Evolutionary conservation across 2,888 invertebrate genomes (phyloP).

Genomic region (Spodoptera picta): DNA sequence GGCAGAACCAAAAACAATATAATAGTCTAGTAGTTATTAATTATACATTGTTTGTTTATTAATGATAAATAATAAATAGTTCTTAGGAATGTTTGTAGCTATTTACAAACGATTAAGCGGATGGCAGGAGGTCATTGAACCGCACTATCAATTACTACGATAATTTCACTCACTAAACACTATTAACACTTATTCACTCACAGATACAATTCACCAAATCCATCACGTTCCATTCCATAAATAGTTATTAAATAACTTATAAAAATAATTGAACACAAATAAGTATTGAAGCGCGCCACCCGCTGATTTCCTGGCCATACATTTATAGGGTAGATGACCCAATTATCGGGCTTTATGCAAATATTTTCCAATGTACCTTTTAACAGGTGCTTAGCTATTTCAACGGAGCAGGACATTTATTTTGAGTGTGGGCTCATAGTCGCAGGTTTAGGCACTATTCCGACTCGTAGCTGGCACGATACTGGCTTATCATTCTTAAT

Average conservation of each 20-base stretch:
- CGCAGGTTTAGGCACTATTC: constrained; percentile 35
- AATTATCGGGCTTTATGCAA: constrained; percentile 40
- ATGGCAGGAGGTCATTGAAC: not conserved
- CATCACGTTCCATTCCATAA: too few relatives aligned
- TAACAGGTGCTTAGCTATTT: constrained; percentile 71
- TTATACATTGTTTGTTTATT: too few relatives aligned
- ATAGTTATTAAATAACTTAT: too few relatives aligned
- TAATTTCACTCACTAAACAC: not conserved
- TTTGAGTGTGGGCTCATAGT: constrained; percentile 63
- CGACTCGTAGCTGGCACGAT: constrained; percentile 44
- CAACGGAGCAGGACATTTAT: constrained; percentile 77
- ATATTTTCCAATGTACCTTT: constrained; percentile 67
- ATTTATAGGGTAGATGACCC: constrained; percentile 28
- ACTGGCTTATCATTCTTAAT: constrained; percentile 62
- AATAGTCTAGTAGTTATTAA: too few relatives aligned
- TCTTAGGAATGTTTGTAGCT: too few relatives aligned
- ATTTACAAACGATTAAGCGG: too few relatives aligned
- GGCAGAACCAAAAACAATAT: too few relatives aligned
- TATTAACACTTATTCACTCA: constrained; percentile 9
- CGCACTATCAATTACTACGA: constrained; percentile 5
- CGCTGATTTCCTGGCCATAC: constrained; percentile 30
- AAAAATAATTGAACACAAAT: too few relatives aligned
- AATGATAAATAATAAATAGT: too few relatives aligned
- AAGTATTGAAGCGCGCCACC: too few relatives aligned
- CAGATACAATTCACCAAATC: constrained; percentile 4